These are phyloP conservation scores for Oreochromis mossambicus DNA, from an alignment of 2,797 vertebrate genomes.

Conservation along the genomic window DNA sequence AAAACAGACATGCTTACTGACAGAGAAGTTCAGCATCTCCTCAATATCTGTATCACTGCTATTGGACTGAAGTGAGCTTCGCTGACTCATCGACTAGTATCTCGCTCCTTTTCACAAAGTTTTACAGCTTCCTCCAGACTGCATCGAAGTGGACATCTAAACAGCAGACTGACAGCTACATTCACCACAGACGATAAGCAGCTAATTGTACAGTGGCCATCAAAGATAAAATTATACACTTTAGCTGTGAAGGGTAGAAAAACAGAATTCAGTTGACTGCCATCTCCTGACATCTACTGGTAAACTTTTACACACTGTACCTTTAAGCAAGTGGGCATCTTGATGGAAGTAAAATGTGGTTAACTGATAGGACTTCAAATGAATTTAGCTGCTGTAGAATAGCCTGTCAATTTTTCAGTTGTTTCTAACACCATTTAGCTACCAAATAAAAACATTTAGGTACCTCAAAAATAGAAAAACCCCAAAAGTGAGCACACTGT, in stretches of 20 bases:
- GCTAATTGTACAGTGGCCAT: not conserved
- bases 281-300: not conserved
- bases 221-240: not conserved
- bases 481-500: not conserved
- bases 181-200: not conserved
- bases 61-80: not conserved
- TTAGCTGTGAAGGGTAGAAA: not conserved
- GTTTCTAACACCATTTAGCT: not conserved
- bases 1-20: not conserved
- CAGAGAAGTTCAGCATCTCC: not conserved
- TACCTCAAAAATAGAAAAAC: not conserved
- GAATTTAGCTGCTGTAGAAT: not conserved
- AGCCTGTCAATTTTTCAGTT: not conserved
- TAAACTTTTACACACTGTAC: not conserved
- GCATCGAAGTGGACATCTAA: not conserved
- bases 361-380: not conserved
- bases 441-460: not conserved
- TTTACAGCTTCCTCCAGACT: not conserved
- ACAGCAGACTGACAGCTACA: no score
- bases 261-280: not conserved
- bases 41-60: not conserved
- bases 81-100: not conserved
- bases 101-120: not conserved
- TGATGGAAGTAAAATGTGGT: not conserved
- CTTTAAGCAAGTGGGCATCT: not conserved